Evolutionary conservation across 2,113 vertebrate genomes (phyloP), one percentile per base, ranked within the genome.

Genomic region (Anas platyrhynchos): DNA sequence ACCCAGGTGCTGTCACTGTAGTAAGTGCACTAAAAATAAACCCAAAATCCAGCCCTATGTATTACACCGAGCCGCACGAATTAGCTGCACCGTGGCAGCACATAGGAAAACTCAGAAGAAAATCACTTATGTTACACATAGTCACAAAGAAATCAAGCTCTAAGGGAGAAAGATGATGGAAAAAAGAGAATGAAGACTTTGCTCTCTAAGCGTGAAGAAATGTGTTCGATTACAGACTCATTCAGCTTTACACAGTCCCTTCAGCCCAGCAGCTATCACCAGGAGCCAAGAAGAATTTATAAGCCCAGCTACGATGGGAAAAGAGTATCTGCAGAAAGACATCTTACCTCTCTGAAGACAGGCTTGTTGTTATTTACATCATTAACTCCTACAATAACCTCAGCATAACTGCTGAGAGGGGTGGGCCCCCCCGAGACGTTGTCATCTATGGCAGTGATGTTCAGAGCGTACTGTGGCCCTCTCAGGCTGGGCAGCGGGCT

Each of bases 331-430:
- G 43, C n/a, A 91, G 66, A 58, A 79, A 78, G 73, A 56, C 22
- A 25, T 14, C 96, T 93, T 90, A 99, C 99, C 98, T 98, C 97
- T 61, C 97, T 96, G 93, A 99, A 99, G 67, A 99, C 83, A 9
- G 99, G 99, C 41, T 99, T 99, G 97, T 99, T 99, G 97, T 99
- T 99, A 97, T 99, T 99, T 88, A 99, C 75, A 86, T 99, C 98
- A 0, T 99, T 98, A 97, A 99, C 98, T 43, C 98, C 98, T 38
- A 99, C 98, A 55, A 99, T 97, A 75, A 99, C 98, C 93, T 98
- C 98, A 23, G 98, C 98, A 34, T 98, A 98, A 91, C 98, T 98
- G 92, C 98, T 98, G 92, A 99, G 98, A 38, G 98, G 97, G 65
- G 95, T 97, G 25, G 98, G 97, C 4, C 99, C 99, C 2, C 98